A percentile compares a stretch with the other conserved stretches of the same genome.
Conservation (phyloP, 2,113 vertebrate species). For the Cottus gobio region DNA sequence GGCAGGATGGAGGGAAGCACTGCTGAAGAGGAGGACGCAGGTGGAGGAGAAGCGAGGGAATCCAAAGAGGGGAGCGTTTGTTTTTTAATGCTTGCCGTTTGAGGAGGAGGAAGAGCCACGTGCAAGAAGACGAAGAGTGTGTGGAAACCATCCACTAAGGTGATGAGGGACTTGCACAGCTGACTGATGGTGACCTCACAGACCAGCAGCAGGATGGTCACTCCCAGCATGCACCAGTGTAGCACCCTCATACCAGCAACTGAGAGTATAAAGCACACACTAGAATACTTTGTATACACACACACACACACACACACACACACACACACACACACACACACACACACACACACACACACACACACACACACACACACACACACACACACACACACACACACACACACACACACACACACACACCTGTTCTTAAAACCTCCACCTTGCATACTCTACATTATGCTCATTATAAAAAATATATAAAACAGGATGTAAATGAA, state of each 20-base stretch:
- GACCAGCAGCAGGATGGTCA: slow-evolving; percentile 72
- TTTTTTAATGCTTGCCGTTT: background rate
- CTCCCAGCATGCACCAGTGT: slow-evolving; percentile 68
- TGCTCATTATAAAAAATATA: background rate
- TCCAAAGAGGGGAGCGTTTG: background rate
- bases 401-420: background rate
- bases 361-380: background rate
- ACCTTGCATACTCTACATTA: too few relatives aligned
- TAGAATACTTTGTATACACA: background rate
- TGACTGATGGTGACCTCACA: slow-evolving; percentile 76
- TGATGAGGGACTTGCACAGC: slow-evolving; percentile 81
- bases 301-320: background rate
- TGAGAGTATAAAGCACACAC: slow-evolving; percentile 4
- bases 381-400: background rate
- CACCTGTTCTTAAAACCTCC: background rate
- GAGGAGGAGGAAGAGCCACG: slow-evolving; percentile 52
- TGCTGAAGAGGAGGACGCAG: background rate
- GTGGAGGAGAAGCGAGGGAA: slow-evolving; percentile 1
- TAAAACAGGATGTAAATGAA: background rate
- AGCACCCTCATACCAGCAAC: slow-evolving; percentile 63
- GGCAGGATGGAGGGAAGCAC: background rate
- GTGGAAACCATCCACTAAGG: slow-evolving; percentile 80
- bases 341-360: background rate
- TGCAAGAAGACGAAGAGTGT: slow-evolving; percentile 78
- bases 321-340: background rate